Base-by-base conservation (phyloP, 2,888 invertebrate species). In the Ligdia adustata region DNA sequence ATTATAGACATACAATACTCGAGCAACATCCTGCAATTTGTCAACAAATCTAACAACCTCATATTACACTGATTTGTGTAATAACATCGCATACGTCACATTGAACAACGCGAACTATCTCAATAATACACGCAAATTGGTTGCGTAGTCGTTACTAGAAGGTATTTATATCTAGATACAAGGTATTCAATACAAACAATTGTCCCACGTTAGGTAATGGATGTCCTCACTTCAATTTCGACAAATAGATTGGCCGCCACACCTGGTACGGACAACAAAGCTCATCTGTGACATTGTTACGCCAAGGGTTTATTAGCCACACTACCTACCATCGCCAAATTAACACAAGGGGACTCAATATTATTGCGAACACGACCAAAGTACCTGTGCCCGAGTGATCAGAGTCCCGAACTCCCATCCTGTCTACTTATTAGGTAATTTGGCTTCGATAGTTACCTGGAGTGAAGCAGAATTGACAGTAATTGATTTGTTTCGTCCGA, bases 251-350 rank as follows among this genome's bases (percentile, higher is more conserved):
- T 78, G 74, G 64, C 62, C 62, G 64, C 62, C 63, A 66, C 69
- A 76, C 77, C 78, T 80, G 73, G 47, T 55, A 58, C 59, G 42
- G 64, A 59, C 67, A 72, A 79, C 79, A 79, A 80, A 75, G 73
- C 72, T 64, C 49, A 64, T 60, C 57, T 52, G 64, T 63, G 65
- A 71, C 74, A 75, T 76, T 78, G 81, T 79, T 72, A 32, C 33
- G 24, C 14, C 72, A 55, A 63, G 62, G 72, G 69, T 78, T 79
- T 79, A 80, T 81, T 79, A 80, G 73, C 64, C 64, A 67, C 69
- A 44, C 41, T 51, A 49, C 73, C 72, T 74, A 72, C 68, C 72
- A 72, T 74, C 64, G 69, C 74, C 75, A 76, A 79, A 78, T 81
- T 82, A 80, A 76, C 81, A 75, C 71, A 22, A 31, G 26, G 61